Evolutionary conservation across 1,140 invertebrate genomes (phyloP), one percentile per base, ranked within the genome.

Genomic region (Lasioglossum baleicum): DNA sequence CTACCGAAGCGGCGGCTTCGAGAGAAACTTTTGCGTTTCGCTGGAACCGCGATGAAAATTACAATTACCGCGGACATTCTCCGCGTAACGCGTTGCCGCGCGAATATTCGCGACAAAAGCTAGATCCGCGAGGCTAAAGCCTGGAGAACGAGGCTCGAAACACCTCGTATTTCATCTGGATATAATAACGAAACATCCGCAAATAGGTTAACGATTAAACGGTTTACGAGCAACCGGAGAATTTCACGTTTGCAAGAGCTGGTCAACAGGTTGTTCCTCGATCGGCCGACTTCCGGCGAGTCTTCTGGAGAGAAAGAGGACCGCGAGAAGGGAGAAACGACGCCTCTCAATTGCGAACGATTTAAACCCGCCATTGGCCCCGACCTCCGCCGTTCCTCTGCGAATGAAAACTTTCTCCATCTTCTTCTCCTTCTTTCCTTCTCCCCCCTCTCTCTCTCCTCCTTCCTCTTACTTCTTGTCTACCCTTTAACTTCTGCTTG

Each of bases 351-450:
- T 86, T 80, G 84, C 84, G 72, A 80, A 83, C 85, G 84, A 85
- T 85, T 84, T 82, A 88, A 83, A 65, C 65, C 78, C 77, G 78
- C 63, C 83, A 80, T 86, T 86, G 80, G 76, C 83, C 80, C 75
- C 75, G 81, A 85, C 86, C 83, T 83, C 74, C 65, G n/a, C n/a
- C n/a, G n/a, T n/a, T n/a, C n/a, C n/a, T n/a, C 76, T 58, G 83
- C 84, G 79, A 87, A 87, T 87, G 82, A 85, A 87, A 88, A 88
- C 87, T 88, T 88, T 88, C 82, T 53, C 80, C 84, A 83, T 87
- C 86, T 84, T 82, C 84, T 68, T 63, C 76, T 73, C 42, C 48
- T 51, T 44, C 60, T 58, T 53, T n/a, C n/a, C n/a, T 31, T 31
- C 44, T 35, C n/a, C n/a, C n/a, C n/a, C n/a, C n/a, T n/a, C n/a